These are phyloP conservation scores for Hetaerina americana DNA, from an alignment of 1,140 invertebrate genomes.

Conservation along the genomic window DNA sequence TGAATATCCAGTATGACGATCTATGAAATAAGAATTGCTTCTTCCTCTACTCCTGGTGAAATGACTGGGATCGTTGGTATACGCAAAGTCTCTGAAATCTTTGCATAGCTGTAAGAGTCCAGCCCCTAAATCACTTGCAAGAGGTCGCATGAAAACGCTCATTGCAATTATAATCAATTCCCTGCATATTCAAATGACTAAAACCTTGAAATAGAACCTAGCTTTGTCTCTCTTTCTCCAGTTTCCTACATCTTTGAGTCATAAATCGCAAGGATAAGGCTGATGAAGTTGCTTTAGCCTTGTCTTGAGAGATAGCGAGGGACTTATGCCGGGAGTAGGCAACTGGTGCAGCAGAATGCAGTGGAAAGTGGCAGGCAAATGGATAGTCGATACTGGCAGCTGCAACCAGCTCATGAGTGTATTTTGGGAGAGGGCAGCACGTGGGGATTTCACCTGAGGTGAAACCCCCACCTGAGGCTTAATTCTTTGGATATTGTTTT, in stretches of 20 bases:
- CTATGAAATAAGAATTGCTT: too few species aligned
- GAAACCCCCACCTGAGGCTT: too few species aligned
- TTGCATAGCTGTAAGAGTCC: too few species aligned
- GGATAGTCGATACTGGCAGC: neutral
- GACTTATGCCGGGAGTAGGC: neutral
- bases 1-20: too few species aligned
- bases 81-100: too few species aligned
- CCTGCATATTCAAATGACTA: neutral
- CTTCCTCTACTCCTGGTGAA: too few species aligned
- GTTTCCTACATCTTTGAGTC: neutral
- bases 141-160: too few species aligned
- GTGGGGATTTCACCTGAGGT: too few species aligned
- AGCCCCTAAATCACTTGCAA: too few species aligned
- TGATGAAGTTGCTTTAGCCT: neutral
- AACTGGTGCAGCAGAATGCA: neutral
- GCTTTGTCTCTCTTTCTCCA: neutral
- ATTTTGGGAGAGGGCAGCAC: too few species aligned
- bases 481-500: too few species aligned
- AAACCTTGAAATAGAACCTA: neutral
- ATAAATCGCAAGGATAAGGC: neutral
- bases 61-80: too few species aligned
- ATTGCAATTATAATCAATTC: neutral
- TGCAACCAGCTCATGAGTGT: neutral
- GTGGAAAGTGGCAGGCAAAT: neutral
- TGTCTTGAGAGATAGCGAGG: neutral